Base-by-base conservation (phyloP, 2,113 vertebrate species). In the Oreochromis niloticus region DNA sequence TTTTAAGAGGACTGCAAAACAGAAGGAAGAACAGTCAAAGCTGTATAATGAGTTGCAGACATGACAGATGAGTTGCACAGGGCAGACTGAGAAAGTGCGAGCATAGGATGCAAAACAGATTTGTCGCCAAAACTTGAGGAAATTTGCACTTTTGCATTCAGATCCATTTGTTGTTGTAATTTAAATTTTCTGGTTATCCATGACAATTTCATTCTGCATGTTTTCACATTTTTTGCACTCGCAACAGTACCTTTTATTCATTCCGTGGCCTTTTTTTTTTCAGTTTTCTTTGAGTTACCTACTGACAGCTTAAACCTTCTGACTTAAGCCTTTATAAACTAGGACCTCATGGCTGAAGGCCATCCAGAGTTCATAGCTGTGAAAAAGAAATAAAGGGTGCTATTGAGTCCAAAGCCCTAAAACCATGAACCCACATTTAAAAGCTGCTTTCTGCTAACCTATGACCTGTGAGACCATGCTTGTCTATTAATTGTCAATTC, bases 401-500 rank as follows among this genome's bases (percentile, higher is more conserved):
- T 83, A 94, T 95, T 95, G 93, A 95, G 90, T 66, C 85, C 92
- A 90, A 92, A 94, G 92, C 85, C 89, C 84, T 91, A 92, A 94
- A 95, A 95, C 93, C 93, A 93, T 93, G 92, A 94, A 95, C 93
- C 89, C 92, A 79, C 92, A 88, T 95, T 95, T 95, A 94, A 94
- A 95, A 93, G 92, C 92, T 93, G 92, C 94, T 95, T 90, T 92
- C 86, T 54, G 19, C 91, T 90, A 92, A 96, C 94, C 94, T 88
- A 34, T 92, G 90, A 95, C 94, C 94, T 13, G 41, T 3, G 82
- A 68, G 91, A 86, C 94, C 92, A 55, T 82, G 88, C 95, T 93
- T 94, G 95, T 96, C 95, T 96, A 96, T 96, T 96, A 97, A 95
- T 92, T 87, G 90, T 91, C 59, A 81, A 93, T 95, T 96, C 94